These are phyloP conservation scores for Plectropomus leopardus DNA, from an alignment of 2,113 vertebrate species.

Conservation along the genomic window DNA sequence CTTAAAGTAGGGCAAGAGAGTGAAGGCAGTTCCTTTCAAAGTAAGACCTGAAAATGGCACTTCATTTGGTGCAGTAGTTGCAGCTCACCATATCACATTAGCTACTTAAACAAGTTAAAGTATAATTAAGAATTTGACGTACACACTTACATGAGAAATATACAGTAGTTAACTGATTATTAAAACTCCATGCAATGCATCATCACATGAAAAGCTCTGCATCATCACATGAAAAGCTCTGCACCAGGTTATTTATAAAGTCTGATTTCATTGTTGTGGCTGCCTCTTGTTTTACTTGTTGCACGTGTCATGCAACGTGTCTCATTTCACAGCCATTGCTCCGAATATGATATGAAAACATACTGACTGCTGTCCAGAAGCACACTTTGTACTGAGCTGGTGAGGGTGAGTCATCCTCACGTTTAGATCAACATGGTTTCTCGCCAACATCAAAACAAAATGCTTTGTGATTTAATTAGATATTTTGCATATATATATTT, in stretches of 20 bases:
- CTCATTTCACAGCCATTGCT: background rate
- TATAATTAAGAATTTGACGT: background rate
- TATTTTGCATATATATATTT: no score
- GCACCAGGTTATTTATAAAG: no score
- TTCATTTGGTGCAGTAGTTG: background rate
- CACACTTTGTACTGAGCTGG: background rate
- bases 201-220: no score
- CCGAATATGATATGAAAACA: background rate
- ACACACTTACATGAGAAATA: background rate
- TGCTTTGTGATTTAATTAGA: background rate
- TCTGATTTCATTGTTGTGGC: background rate
- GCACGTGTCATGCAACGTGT: background rate
- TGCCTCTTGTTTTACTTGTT: background rate
- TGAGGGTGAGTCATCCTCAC: background rate
- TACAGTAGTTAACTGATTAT: background rate
- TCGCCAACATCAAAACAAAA: background rate
- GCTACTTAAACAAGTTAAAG: background rate
- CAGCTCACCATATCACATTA: background rate
- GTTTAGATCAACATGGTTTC: background rate
- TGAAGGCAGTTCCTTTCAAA: background rate
- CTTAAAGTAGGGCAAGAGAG: constrained; percentile 12
- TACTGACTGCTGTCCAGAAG: background rate
- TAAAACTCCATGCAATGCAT: background rate
- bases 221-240: no score
- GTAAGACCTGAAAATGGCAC: background rate